Evolutionary conservation across 2,888 invertebrate species (phyloP).

Genomic region (Eulithis prunata): DNA sequence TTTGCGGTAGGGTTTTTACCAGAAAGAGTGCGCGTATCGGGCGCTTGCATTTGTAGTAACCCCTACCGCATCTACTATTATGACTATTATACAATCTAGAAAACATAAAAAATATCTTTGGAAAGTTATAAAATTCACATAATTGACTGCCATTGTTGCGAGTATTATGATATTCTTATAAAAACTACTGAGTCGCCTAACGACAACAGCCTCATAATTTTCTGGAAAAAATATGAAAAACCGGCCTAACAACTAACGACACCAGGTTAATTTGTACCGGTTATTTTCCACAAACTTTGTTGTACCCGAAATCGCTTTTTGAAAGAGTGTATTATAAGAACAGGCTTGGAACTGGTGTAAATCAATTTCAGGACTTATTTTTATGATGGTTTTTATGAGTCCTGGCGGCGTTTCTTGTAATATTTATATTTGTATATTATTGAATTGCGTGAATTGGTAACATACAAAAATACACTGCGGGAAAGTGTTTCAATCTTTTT

Average conservation of each 20-base stretch:
- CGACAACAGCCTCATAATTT: not conserved
- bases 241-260: too few species aligned
- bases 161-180: too few species aligned
- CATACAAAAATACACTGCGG: not conserved
- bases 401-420: not conserved
- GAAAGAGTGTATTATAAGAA: not conserved
- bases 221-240: not conserved
- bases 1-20: too few species aligned
- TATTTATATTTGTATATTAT: constrained; percentile 1
- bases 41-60: too few species aligned
- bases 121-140: too few species aligned
- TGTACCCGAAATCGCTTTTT: not conserved
- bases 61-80: too few species aligned
- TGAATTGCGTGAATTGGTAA: not conserved
- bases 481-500: constrained; percentile 1
- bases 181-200: too few species aligned
- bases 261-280: too few species aligned
- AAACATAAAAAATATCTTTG: too few species aligned
- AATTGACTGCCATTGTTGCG: too few species aligned
- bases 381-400: constrained; percentile 1
- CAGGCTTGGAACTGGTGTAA: not conserved
- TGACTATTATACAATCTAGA: too few species aligned
- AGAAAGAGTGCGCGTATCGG: too few species aligned
- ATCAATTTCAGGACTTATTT: not conserved
- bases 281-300: not conserved